Conservation (phyloP, 2,888 invertebrate species). For the Lysandra bellargus region DNA sequence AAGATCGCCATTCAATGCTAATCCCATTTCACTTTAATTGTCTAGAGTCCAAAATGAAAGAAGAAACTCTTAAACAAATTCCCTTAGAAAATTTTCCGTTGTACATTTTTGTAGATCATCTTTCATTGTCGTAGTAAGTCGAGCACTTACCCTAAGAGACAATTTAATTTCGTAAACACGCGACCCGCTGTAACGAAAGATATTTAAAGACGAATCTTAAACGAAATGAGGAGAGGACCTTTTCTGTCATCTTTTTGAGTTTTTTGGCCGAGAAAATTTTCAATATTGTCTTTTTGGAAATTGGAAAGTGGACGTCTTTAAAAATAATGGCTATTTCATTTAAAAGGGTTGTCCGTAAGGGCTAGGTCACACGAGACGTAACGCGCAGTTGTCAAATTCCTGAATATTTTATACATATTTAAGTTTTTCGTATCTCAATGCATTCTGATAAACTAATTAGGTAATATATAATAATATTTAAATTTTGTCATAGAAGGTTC, state of each 20-base stretch:
- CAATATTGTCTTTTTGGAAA: background rate
- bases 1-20: no score
- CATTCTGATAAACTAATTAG: no score
- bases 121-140: conserved; percentile 8
- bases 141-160: conserved; percentile 17
- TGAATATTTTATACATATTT: no score
- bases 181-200: background rate
- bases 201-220: background rate
- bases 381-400: no score
- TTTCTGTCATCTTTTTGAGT: conserved; percentile 3
- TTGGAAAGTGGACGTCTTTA: background rate
- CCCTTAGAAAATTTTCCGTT: background rate
- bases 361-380: background rate
- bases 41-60: background rate
- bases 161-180: conserved; percentile 25
- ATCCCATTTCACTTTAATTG: background rate
- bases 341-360: background rate
- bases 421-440: no score
- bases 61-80: background rate
- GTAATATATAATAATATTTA: no score
- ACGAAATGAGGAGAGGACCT: background rate
- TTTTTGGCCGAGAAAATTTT: background rate
- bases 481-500: no score
- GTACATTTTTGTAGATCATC: conserved; percentile 21
- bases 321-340: background rate